Conservation (phyloP, 2,888 invertebrate species). For the Polietes domitor region DNA sequence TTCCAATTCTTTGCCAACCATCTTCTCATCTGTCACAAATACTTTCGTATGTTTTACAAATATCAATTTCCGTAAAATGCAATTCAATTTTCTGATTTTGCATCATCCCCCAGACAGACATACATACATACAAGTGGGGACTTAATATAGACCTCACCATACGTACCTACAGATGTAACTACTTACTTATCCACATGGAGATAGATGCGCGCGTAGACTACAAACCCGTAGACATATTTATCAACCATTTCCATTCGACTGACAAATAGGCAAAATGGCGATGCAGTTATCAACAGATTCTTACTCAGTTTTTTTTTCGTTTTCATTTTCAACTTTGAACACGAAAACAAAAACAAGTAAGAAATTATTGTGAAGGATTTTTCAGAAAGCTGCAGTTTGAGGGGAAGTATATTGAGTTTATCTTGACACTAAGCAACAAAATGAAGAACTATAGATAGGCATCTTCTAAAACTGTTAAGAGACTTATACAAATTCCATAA, state of each 20-base stretch:
- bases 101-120: not conserved
- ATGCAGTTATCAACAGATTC: not conserved
- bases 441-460: no score
- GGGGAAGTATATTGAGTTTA: not conserved
- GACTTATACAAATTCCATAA: no score
- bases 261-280: not conserved
- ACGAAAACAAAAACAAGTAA: not conserved
- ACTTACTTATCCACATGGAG: not conserved
- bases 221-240: not conserved
- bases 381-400: not conserved
- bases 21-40: constrained; percentile 36
- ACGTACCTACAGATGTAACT: not conserved
- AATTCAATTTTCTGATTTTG: constrained; percentile 66
- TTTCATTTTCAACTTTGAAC: not conserved
- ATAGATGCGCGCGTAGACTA: not conserved
- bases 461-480: no score
- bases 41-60: constrained; percentile 67
- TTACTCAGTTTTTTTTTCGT: not conserved
- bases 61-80: constrained; percentile 68
- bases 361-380: not conserved
- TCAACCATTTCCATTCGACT: not conserved
- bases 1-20: not conserved
- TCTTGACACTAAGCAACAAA: no score
- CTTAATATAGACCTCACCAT: not conserved
- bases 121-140: not conserved